These are phyloP conservation scores for Misgurnus anguillicaudatus DNA, from an alignment of 2,113 vertebrate genomes.

Conservation along the genomic window DNA sequence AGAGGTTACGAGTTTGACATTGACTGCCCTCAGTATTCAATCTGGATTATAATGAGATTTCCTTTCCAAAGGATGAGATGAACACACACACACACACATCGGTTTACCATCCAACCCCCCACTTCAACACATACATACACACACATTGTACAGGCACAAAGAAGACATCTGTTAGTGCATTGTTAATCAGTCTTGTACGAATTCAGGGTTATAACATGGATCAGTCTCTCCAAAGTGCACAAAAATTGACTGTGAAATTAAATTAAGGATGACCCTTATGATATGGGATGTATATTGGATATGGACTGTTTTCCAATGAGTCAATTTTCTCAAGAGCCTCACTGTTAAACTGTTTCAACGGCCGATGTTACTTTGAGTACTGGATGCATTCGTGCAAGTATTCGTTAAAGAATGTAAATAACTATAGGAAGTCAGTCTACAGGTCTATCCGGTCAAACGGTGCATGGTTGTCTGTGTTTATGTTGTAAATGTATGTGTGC, in stretches of 20 bases:
- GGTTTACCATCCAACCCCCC: constrained; percentile 49
- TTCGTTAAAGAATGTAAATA: constrained; percentile 43
- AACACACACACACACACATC: constrained; percentile 18
- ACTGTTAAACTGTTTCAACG: not conserved
- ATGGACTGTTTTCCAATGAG: constrained; percentile 5
- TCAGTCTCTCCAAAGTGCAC: not conserved
- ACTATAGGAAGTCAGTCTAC: constrained; percentile 18
- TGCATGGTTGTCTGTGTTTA: constrained; percentile 20
- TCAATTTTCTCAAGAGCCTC: not conserved
- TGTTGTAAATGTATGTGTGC: constrained; percentile 12
- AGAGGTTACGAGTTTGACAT: constrained; percentile 41
- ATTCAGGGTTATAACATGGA: constrained; percentile 46
- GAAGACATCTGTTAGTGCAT: constrained; percentile 46
- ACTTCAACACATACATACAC: constrained; percentile 16
- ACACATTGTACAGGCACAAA: constrained; percentile 44
- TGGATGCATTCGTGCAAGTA: constrained; percentile 24
- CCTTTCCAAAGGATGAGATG: constrained; percentile 40
- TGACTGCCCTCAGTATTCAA: constrained; percentile 38
- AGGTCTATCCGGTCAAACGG: constrained; percentile 40
- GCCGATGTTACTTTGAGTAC: not conserved
- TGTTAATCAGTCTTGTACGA: constrained; percentile 43
- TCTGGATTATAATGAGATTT: constrained; percentile 58
- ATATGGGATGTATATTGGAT: constrained; percentile 8
- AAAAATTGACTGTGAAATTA: constrained; percentile 47
- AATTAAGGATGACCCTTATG: constrained; percentile 39